Evolutionary conservation across 1,140 invertebrate genomes (phyloP), one percentile per base, ranked within the genome.

Genomic region (Drosophila jambulina): DNA sequence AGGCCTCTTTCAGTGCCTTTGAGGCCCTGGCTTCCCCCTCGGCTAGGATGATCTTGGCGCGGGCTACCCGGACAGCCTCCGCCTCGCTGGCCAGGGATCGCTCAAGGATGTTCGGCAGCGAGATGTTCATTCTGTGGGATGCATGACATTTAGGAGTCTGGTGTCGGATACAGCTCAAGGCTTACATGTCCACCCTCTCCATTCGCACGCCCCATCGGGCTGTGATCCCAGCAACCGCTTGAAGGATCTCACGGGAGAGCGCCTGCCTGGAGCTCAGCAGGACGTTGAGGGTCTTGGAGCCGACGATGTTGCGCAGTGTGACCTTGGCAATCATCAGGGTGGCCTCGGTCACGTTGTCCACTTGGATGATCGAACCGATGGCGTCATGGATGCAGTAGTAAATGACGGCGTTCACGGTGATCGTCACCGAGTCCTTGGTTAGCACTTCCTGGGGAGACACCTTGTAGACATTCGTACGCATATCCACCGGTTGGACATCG

Each of bases 181-280:
- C 15, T 25, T 94, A 98, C 97, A 99, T 96, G 95, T 98, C 98
- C 32, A 99, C 98, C 76, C 98, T 94, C 92, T 99, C 97, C 0
- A 99, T 97, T 93, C 98, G 97, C 9, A 99, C 97, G 4, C 98
- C 98, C 98, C 98, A 99, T 81, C 96, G 96, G 12, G 53, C 75
- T 0, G 91, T 92, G 12, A 86, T 70, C 10, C 71, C 75, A 25
- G 80, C 78, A 9, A 92, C 74, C 0, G 64, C 76, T 1, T 34
- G 4, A 15, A 43, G 63, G 25, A 91, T 82, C 36, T 75, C 74
- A 4, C 34, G 25, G 2, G 90, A 91, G 5, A 91, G 29, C 0
- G 49, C 36, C 40, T 85, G 77, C 15, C 90, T 78, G 0, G 79
- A 82, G 4, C 69, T 68, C 3, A 91, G 51, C 6, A 91, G 98